phyloP scores from a whole-genome alignment of 2,113 vertebrate genomes.

The Tor tambroides region DNA sequence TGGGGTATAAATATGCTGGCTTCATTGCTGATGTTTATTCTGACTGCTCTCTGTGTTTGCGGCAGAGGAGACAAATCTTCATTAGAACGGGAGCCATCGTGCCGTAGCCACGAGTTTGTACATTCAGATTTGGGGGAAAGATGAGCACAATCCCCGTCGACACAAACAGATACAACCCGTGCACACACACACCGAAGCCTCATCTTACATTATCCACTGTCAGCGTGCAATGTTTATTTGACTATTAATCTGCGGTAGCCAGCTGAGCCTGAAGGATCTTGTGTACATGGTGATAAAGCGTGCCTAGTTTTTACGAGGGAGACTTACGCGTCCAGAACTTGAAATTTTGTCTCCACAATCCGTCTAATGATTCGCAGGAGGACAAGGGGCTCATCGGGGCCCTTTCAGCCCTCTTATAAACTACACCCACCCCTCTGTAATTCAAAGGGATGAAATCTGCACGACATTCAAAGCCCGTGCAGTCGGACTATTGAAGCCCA shows the following conservation, averaged over 20 bases:
- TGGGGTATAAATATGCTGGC: constrained; percentile 65
- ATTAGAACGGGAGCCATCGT: constrained; percentile 66
- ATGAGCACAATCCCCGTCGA: constrained; percentile 56
- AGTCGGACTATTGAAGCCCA: neutral
- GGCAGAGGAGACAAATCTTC: constrained; percentile 70
- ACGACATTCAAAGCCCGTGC: neutral
- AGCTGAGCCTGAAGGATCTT: constrained; percentile 61
- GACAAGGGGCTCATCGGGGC: neutral
- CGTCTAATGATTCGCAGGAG: constrained; percentile 20
- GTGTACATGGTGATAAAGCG: constrained; percentile 39
- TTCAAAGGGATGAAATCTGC: neutral
- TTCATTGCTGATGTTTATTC: constrained; percentile 68
- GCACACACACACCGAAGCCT: constrained; percentile 46
- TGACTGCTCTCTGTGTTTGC: constrained; percentile 68
- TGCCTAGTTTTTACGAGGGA: constrained; percentile 40
- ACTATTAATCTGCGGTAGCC: constrained; percentile 65
- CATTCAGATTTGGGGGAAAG: constrained; percentile 63
- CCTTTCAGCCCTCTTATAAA: constrained; percentile 9
- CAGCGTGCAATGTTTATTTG: constrained; percentile 72
- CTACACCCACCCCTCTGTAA: constrained; percentile 17
- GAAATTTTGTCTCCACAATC: constrained; percentile 4
- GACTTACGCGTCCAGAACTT: constrained; percentile 20
- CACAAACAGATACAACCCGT: constrained; percentile 22
- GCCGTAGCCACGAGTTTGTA: constrained; percentile 62
- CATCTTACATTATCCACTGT: constrained; percentile 67